Evolutionary conservation across 2,888 invertebrate species (phyloP), one percentile per base, ranked within the genome.

Genomic region (Netelia melanura): DNA sequence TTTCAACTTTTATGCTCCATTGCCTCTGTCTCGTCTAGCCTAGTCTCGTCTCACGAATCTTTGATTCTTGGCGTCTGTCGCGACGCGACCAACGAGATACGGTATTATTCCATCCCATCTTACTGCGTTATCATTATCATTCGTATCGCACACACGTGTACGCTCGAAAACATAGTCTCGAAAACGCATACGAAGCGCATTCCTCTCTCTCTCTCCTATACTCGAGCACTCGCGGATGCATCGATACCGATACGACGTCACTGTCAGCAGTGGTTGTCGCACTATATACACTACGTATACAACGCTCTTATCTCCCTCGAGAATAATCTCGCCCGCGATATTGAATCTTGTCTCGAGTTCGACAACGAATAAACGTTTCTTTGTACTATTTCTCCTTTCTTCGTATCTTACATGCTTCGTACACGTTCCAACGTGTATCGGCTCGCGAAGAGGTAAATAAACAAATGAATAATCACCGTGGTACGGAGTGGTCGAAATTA

Each of bases 331-430:
- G 8, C 82, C 72, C 67, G 58, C 68, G 71, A 61, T 78, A 72
- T 78, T 72, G 67, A 78, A 72, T 58, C 61, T 83, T 62, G 72
- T 78, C 83, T 78, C 78, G 83, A 78, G 77, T 68, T 72, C 38
- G 54, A 54, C 56, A 62, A 62, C 21, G 68, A 70, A 38, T 38
- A 38, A 38, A 38, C 6, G 38, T 38, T 38, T 38, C 38, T 48
- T 48, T 14, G 48, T 48, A 30, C 30, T 30, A 14, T 48, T 48
- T 48, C 48, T 48, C 14, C 48, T 48, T 38, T 56, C 65, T 23
- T 62, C 62, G 6, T 38, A 56, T 43, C 67, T 65, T 25, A 23
- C 25, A 56, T 56, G 17, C 30, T 74, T 14, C 21, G 38, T 6
- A 38, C 38, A 38, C 38, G 38, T 38, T 38, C 38, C 38, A 38